A percentile compares a stretch with the other conserved stretches of the same genome.
phyloP scores from a whole-genome alignment of 2,888 invertebrate genomes.

The Psylliodes chrysocephalus region DNA sequence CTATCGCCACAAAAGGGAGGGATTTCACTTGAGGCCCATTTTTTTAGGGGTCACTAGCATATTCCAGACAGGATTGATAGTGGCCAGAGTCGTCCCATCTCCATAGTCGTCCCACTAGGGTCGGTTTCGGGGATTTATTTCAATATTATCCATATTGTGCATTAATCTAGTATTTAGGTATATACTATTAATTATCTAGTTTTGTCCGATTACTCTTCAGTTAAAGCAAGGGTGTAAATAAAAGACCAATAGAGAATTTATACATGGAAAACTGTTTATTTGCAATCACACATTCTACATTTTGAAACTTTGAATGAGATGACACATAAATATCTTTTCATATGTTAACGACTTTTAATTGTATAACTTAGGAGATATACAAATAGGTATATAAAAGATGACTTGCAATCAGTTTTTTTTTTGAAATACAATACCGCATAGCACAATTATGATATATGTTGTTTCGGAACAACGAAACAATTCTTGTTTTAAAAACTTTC shows the following conservation, averaged over 20 bases:
- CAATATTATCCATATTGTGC: too few species aligned
- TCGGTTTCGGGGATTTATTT: too few species aligned
- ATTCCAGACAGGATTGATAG: too few species aligned
- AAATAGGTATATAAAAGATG: slow-evolving; percentile 37
- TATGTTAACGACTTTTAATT: slow-evolving; percentile 34
- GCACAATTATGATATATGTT: slow-evolving; percentile 24
- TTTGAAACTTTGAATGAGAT: slow-evolving; percentile 38
- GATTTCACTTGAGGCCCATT: too few species aligned
- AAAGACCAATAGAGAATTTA: not conserved
- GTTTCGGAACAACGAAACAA: slow-evolving; percentile 24
- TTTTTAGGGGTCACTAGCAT: too few species aligned
- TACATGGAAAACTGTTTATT: slow-evolving; percentile 37
- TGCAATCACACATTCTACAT: slow-evolving; percentile 38
- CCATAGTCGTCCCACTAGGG: too few species aligned
- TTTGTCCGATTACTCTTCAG: too few species aligned
- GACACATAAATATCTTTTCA: slow-evolving; percentile 34
- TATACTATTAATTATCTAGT: too few species aligned
- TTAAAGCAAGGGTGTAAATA: too few species aligned
- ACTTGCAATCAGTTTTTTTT: slow-evolving; percentile 20
- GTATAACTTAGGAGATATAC: slow-evolving; percentile 32
- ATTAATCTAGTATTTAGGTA: too few species aligned
- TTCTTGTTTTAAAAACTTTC: slow-evolving; percentile 11
- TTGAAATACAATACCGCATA: slow-evolving; percentile 19
- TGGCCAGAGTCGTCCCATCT: too few species aligned
- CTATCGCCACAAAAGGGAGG: too few species aligned